Conservation (phyloP, 2,888 invertebrate species). For the Harmothoe impar region DNA sequence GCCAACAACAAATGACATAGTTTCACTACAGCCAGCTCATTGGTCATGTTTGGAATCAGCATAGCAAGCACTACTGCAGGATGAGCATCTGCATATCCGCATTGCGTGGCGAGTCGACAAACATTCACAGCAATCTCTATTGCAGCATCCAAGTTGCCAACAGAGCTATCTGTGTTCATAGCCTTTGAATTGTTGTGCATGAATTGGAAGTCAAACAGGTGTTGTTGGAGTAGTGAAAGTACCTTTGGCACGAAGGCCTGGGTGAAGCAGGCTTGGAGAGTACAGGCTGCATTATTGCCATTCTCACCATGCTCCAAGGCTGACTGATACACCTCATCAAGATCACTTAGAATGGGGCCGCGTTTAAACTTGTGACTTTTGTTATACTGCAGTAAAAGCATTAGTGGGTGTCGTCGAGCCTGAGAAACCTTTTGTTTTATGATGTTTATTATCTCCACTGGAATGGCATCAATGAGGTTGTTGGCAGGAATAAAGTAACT, state of each 20-base stretch:
- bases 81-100: background rate
- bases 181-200: too few species aligned
- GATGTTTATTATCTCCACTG: background rate
- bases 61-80: background rate
- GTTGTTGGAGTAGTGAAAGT: too few species aligned
- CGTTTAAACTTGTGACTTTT: background rate
- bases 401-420: background rate
- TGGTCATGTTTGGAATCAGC: background rate
- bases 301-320: background rate
- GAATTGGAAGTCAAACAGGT: too few species aligned
- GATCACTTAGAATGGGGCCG: background rate
- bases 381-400: background rate
- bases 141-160: too few species aligned
- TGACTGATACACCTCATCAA: background rate
- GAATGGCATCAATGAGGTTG: conserved; percentile 54
- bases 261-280: too few species aligned
- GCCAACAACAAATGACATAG: background rate
- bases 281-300: too few species aligned
- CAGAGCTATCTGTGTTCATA: too few species aligned
- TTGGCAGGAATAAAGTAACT: conserved; percentile 51
- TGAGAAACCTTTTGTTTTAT: background rate
- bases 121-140: too few species aligned
- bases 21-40: background rate
- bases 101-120: background rate
- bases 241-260: too few species aligned